phyloP scores from a whole-genome alignment of 2,888 invertebrate genomes.

The Drosophila mimica region DNA sequence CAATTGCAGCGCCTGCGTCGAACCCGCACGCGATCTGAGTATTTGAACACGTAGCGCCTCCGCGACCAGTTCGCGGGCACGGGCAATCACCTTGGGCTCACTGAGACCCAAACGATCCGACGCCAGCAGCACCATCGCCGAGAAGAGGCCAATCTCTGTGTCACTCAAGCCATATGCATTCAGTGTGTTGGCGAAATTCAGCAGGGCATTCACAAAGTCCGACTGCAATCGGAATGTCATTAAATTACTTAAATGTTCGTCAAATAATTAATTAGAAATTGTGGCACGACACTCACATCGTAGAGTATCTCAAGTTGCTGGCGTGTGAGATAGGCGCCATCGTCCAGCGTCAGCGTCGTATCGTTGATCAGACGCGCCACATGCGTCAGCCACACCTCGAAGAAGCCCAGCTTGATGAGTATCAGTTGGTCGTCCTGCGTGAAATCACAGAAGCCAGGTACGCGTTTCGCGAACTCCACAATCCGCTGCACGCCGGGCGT shows the following conservation, averaged over 20 bases:
- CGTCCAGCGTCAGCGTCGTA: constrained; percentile 93
- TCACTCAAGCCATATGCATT: constrained; percentile 92
- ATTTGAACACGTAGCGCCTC: constrained; percentile 95
- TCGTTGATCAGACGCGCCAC: constrained; percentile 92
- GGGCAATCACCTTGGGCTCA: constrained; percentile 91
- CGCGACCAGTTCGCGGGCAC: constrained; percentile 91
- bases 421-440: constrained; percentile 98
- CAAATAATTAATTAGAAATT: neutral
- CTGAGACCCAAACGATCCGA: constrained; percentile 92
- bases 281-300: constrained; percentile 88
- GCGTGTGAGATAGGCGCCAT: constrained; percentile 93
- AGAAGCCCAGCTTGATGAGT: constrained; percentile 97
- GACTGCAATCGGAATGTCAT: constrained; percentile 87
- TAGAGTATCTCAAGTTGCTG: constrained; percentile 94
- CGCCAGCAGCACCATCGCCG: constrained; percentile 93
- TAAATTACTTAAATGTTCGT: neutral
- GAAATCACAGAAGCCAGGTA: constrained; percentile 96
- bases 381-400: constrained; percentile 97
- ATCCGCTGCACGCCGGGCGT: constrained; percentile 96
- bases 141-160: constrained; percentile 95
- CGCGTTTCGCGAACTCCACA: constrained; percentile 97
- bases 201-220: constrained; percentile 92
- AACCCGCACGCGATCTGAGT: constrained; percentile 84
- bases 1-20: constrained; percentile 85
- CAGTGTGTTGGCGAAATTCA: constrained; percentile 92